phyloP scores from a whole-genome alignment of 2,888 invertebrate species.

The Drosophila fulvimacula region DNA sequence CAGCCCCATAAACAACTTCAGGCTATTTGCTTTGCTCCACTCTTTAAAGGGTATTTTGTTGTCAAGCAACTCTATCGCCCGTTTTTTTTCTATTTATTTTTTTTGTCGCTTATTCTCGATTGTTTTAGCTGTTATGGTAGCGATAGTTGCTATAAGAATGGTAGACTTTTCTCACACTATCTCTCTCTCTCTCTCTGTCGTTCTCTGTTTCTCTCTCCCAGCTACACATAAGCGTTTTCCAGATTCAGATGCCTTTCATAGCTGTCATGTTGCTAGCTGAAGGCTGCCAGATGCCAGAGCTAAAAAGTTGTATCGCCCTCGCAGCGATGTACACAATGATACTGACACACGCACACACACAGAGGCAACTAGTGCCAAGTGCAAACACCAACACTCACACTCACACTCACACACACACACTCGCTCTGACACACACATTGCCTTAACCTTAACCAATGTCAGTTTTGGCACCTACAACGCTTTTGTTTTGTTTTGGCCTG shows the following conservation, averaged over 20 bases:
- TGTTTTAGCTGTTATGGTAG: conserved; percentile 27
- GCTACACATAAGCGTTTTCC: conserved; percentile 3
- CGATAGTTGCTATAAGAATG: conserved; percentile 45
- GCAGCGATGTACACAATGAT: conserved; percentile 32
- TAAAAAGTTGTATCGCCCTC: conserved; percentile 55
- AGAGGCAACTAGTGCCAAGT: conserved; percentile 6
- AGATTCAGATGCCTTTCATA: conserved; percentile 47
- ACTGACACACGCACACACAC: conserved; percentile 11
- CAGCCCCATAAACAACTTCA: neutral
- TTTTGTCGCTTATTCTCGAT: conserved; percentile 27
- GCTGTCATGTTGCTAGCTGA: conserved; percentile 65
- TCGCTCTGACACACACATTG: conserved; percentile 16
- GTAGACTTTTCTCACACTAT: conserved; percentile 9
- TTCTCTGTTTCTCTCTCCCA: neutral
- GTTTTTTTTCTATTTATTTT: neutral
- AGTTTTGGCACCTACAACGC: conserved; percentile 70
- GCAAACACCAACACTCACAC: conserved; percentile 9
- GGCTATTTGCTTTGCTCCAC: neutral
- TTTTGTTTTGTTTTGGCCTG: conserved; percentile 37
- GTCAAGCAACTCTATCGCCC: neutral
- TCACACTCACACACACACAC: neutral
- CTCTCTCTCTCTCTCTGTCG: neutral
- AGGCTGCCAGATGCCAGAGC: conserved; percentile 62
- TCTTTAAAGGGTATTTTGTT: conserved; percentile 15
- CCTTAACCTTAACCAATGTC: conserved; percentile 65